Evolutionary conservation across 2,888 invertebrate species (phyloP), one percentile per base, ranked within the genome.

Genomic region (Pinctada fucata): DNA sequence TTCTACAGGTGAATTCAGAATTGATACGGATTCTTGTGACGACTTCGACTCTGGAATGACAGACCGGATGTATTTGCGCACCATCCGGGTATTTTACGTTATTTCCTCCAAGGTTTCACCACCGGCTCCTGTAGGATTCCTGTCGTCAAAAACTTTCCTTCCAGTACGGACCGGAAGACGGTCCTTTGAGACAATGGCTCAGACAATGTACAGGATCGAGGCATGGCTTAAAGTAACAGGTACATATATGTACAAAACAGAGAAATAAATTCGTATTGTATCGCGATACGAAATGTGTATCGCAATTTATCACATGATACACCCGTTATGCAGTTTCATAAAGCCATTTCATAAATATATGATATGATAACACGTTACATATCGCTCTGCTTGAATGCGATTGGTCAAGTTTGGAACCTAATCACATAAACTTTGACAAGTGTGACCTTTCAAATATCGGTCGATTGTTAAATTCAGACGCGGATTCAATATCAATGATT

Each of bases 181-280:
- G 47, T 63, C 75, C 2, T 87, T 85, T 71, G 87, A 88, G 74
- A 79, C 81, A 2, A 86, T 88, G 87, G 81, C 79, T 10, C 81
- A 85, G 71, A 87, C 87, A 0, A 87, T 88, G 86, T 82, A 77
- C 10, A 78, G 87, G 66, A 81, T 88, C 10, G 84, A 84, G 52
- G 84, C 82, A 13, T 88, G 87, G 87, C 73, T 88, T 16, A 78
- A 78, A 67, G 70, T 84, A 0, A 85, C 86, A 67, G 87, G 88
- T 85, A 67, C 64, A n/a, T 45, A 13, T 49, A 13, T 2, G 65
- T 65, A 31, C n/a, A 4, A 16, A 13, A 1, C 1, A 5, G 31
- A 65, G 8, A 31, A 65, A 31, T 31, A 31, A 31, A 31, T 31
- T 31, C 31, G 31, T 31, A 31, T 31, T 31, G 31, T 31, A 31